Base-by-base conservation (phyloP, 2,797 vertebrate species). In the Sebastolobus altivelis region DNA sequence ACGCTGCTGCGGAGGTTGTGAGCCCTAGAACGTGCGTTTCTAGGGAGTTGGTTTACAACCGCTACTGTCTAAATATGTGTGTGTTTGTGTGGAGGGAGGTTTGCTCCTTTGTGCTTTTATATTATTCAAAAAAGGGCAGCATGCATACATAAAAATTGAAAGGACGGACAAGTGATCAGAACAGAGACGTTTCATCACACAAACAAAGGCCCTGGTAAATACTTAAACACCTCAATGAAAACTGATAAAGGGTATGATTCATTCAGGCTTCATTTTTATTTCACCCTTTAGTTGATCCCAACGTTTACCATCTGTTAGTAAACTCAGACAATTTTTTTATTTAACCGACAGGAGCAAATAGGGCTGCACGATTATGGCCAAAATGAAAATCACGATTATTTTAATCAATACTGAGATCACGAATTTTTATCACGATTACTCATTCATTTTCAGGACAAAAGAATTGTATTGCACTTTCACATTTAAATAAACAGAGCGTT, bases 141-240 rank as follows among this genome's bases (percentile, higher is more conserved):
- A 5, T 80, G 43, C 33, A 73, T 66, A 72, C 65, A 79, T 82
- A 72, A 83, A 83, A 86, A 79, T 62, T 79, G 31, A 82, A 75
- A 75, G 65, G 40, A 77, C 4, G 1, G 27, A 71, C 29, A 71
- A 38, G 29, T 13, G 18, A 65, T 40, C 5, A 59, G 37, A 65
- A 40, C 38, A 20, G 76, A 61, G 60, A 66, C n/a, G 61, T 75
- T 77, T 67, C 75, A 69, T 25, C 37, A 14, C 35, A 80, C 40
- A 65, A 90, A 73, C 68, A 76, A 74, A 81, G 5, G 20, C 29
- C 0, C 59, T 2, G 12, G 72, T 77, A 71, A 81, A 79, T 33
- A 60, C 37, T n/a, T 5, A 61, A 56, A 62, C 3, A 76, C 65
- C 58, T 35, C 33, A 22, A 16, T 65, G 71, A 68, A 80, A 80